Evolutionary conservation across 1,140 invertebrate species (phyloP).

Genomic region (Drosophila tristis): DNA sequence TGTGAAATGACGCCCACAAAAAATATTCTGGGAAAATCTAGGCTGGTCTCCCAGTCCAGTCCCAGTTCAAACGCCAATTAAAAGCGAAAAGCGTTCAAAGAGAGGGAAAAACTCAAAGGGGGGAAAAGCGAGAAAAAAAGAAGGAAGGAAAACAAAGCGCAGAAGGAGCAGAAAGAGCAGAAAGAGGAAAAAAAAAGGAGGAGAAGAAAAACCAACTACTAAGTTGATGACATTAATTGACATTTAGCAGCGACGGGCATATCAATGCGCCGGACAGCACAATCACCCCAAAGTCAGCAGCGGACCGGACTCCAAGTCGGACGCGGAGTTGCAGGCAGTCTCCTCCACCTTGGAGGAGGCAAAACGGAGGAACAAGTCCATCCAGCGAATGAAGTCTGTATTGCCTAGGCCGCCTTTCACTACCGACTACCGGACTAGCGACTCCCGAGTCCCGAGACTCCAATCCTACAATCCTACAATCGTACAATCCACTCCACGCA

Average conservation of each 20-base stretch:
- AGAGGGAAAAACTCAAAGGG: conserved; percentile 5
- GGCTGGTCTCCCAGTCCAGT: conserved; percentile 21
- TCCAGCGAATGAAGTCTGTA: conserved; percentile 43
- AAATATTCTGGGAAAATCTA: conserved; percentile 42
- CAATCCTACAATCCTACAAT: not conserved
- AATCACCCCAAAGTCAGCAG: conserved; percentile 64
- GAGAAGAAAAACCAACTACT: conserved; percentile 45
- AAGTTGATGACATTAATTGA: conserved; percentile 82
- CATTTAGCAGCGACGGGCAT: conserved; percentile 80
- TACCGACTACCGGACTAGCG: conserved; percentile 6
- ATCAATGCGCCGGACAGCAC: conserved; percentile 79
- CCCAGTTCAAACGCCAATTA: conserved; percentile 66
- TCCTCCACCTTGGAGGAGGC: not conserved
- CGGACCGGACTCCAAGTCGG: conserved; percentile 7
- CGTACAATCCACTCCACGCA: conserved; percentile 53
- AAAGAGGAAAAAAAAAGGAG: conserved; percentile 1
- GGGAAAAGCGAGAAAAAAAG: not conserved
- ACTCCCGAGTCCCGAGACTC: not conserved
- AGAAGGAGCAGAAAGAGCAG: conserved; percentile 22
- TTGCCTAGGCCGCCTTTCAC: conserved; percentile 70
- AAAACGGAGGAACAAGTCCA: conserved; percentile 9
- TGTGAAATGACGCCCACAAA: conserved; percentile 35
- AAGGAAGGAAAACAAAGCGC: conserved; percentile 15
- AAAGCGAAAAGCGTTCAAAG: conserved; percentile 76
- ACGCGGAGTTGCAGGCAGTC: conserved; percentile 22